These are phyloP conservation scores for Bradypus variegatus DNA, from an alignment of 2,797 vertebrate genomes.

Conservation along the genomic window DNA sequence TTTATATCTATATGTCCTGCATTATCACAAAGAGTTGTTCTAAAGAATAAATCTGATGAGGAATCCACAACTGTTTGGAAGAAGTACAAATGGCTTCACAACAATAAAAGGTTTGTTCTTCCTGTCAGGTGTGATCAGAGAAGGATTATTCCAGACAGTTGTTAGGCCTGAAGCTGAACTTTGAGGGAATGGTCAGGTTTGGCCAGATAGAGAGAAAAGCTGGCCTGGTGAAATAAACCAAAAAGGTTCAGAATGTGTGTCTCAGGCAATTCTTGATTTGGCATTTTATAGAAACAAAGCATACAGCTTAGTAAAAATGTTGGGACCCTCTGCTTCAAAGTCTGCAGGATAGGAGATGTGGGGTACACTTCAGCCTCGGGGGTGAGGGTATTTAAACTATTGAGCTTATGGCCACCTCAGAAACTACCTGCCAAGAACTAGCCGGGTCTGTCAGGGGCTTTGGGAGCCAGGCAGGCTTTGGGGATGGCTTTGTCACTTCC, in stretches of 20 bases:
- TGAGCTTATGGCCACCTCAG: not conserved
- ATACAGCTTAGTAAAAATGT: not conserved
- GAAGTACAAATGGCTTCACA: conserved; percentile 37
- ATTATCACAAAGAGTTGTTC: not conserved
- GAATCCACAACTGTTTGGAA: conserved; percentile 12
- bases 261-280: conserved; percentile 32
- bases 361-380: not conserved
- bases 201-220: conserved; percentile 41
- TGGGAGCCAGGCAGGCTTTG: not conserved
- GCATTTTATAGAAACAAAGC: not conserved
- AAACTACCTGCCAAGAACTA: not conserved
- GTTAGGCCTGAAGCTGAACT: conserved; percentile 36
- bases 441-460: not conserved
- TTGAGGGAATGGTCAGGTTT: conserved; percentile 44
- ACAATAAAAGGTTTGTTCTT: conserved; percentile 26
- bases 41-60: conserved; percentile 28
- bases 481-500: not conserved
- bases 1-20: not conserved
- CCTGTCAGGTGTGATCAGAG: not conserved
- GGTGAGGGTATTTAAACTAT: not conserved
- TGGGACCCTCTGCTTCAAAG: not conserved
- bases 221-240: conserved; percentile 29
- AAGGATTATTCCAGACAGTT: conserved; percentile 21
- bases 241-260: conserved; percentile 47
- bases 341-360: not conserved